Percentiles rank a stretch among this genome's conserved stretches.
phyloP scores from a whole-genome alignment of 2,113 vertebrate species.

The Ramphastos sulfuratus region DNA sequence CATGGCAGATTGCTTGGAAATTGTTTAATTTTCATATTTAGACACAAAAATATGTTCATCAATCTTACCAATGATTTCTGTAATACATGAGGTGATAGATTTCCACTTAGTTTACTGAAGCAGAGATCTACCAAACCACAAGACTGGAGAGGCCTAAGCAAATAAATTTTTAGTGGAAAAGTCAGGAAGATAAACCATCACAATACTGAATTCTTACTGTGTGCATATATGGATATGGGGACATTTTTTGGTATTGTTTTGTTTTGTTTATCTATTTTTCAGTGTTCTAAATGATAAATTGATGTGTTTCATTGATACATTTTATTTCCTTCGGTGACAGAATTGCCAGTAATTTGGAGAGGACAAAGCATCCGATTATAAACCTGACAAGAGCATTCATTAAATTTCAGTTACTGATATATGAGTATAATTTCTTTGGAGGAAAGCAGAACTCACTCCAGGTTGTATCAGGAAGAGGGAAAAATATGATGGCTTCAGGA shows the following conservation, averaged over 20 bases:
- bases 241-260: not conserved
- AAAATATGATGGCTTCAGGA: not conserved
- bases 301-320: not conserved
- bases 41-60: not conserved
- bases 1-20: not conserved
- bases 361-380: not conserved
- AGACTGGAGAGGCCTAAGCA: not conserved
- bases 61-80: not conserved
- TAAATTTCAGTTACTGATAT: not conserved
- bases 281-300: not conserved
- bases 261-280: not conserved
- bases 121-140: not conserved
- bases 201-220: not conserved
- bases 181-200: not conserved
- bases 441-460: not conserved
- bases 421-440: not conserved
- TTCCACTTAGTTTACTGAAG: not conserved
- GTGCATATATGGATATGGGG: not conserved
- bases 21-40: not conserved
- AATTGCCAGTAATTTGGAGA: conserved; percentile 3
- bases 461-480: not conserved
- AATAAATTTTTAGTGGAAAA: not conserved
- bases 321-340: not conserved
- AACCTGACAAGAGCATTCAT: not conserved
- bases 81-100: not conserved